Base-by-base conservation (phyloP, 2,888 invertebrate species). In the Blera fallax region DNA sequence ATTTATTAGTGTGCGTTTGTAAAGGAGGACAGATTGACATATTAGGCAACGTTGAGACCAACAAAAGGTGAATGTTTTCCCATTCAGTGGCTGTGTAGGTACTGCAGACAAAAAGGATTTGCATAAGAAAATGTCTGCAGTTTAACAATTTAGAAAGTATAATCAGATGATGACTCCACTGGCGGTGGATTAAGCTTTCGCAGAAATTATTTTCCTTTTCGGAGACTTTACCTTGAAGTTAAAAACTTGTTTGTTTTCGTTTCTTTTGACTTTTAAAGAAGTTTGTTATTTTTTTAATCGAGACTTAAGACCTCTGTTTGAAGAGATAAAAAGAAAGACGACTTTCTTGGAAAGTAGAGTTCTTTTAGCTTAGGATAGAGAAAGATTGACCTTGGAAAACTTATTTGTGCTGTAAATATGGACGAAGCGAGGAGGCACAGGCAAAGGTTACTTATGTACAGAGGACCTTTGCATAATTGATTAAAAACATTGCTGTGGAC, bases 61-160 rank as follows among this genome's bases (percentile, higher is more conserved):
- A 40, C 3, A 8, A 18, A 21, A 40, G 52, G 62, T 40, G 50
- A 70, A 50, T 37, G 34, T 50, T 16, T 45, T 48, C 48, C n/a
- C 32, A 7, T 0, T 32, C n/a, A 48, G 50, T 50, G 14, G 14
- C 5, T 3, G 14, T 40, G 6, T 43, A n/a, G n/a, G 29, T 21
- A 21, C 14, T 21, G 58, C 56, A 64, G 45, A 74, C 32, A 65
- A 18, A 56, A 29, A 18, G 34, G 43, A 74, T 74, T 74, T 65
- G 56, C 48, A 56, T 65, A 56, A 45, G 65, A 54, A 73, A 37
- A 50, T 65, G 64, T 56, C 74, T 45, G 74, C 74, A 56, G 11
- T 45, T 34, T 56, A 74, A 74, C 43, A 65, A 74, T 45, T 65
- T 56, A 45, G 45, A 43, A 74, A 56, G 32, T 14, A 37, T 27